phyloP scores from a whole-genome alignment of 2,113 vertebrate genomes.

The Xenopus laevis region DNA sequence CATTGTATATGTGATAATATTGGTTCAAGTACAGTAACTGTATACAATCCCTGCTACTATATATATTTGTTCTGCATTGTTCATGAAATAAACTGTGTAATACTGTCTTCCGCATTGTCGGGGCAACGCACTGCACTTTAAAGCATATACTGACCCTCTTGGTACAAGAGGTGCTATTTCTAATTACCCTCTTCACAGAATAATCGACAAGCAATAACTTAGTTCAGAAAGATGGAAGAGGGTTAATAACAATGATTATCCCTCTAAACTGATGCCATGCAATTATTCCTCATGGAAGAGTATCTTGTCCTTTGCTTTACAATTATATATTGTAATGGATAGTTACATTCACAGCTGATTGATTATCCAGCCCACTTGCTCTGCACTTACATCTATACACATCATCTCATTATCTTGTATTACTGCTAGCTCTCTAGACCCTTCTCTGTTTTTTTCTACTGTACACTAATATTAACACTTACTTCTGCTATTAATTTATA shows the following conservation, averaged over 20 bases:
- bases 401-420: constrained; percentile 14
- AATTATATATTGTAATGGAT: constrained; percentile 37
- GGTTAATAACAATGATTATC: constrained; percentile 20
- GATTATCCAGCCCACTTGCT: constrained; percentile 27
- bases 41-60: no score
- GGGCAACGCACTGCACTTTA: not conserved
- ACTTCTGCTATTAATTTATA: not conserved
- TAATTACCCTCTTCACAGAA: constrained; percentile 10
- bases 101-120: not conserved
- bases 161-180: not conserved
- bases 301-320: constrained; percentile 10
- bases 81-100: not conserved
- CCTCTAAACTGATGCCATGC: constrained; percentile 10
- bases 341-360: constrained; percentile 23
- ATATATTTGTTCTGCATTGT: not conserved
- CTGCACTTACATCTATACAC: constrained; percentile 26
- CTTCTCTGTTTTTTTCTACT: not conserved
- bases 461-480: not conserved
- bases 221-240: constrained; percentile 2
- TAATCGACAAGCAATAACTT: constrained; percentile 3
- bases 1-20: no score
- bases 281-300: constrained; percentile 16
- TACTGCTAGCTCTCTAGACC: not conserved
- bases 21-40: no score
- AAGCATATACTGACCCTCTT: not conserved